These are phyloP conservation scores for human DNA, from an alignment of 2,113 vertebrate species.

Conservation along the genomic window DNA sequence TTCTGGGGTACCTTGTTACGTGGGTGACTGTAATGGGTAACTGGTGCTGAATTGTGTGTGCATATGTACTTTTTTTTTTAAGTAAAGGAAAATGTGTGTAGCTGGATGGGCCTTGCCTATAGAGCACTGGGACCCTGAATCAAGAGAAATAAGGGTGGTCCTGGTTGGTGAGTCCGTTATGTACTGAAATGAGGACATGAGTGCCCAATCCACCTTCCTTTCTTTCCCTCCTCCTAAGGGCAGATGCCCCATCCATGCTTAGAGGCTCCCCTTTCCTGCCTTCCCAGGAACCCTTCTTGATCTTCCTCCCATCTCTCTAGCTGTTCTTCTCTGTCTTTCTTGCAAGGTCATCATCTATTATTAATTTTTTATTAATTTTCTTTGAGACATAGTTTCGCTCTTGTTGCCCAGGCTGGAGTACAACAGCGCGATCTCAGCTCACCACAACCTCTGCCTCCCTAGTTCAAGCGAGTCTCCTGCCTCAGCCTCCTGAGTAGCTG, in stretches of 20 bases:
- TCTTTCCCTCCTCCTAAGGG: neutral
- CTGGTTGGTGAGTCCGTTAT: neutral
- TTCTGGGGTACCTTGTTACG: constrained; percentile 55
- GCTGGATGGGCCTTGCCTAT: neutral
- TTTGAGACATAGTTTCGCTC: no score
- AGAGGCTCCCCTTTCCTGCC: neutral
- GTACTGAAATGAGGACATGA: rapidly evolving
- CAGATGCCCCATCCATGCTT: no score
- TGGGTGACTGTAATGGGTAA: constrained; percentile 52
- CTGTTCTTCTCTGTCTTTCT: neutral
- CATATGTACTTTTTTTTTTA: constrained; percentile 68
- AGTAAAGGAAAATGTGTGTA: neutral
- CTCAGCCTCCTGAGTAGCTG: no score
- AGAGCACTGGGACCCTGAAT: neutral
- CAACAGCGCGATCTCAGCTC: no score
- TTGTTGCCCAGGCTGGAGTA: no score
- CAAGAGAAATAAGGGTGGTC: neutral
- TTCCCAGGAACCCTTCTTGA: neutral
- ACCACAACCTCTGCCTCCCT: no score
- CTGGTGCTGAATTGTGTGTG: constrained; percentile 71
- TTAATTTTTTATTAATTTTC: no score
- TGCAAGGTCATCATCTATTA: neutral
- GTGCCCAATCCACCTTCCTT: neutral
- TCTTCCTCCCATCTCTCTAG: neutral
- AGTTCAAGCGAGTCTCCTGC: no score